phyloP scores from a whole-genome alignment of 2,797 vertebrate genomes.

The Parotocinclus haroldoi region DNA sequence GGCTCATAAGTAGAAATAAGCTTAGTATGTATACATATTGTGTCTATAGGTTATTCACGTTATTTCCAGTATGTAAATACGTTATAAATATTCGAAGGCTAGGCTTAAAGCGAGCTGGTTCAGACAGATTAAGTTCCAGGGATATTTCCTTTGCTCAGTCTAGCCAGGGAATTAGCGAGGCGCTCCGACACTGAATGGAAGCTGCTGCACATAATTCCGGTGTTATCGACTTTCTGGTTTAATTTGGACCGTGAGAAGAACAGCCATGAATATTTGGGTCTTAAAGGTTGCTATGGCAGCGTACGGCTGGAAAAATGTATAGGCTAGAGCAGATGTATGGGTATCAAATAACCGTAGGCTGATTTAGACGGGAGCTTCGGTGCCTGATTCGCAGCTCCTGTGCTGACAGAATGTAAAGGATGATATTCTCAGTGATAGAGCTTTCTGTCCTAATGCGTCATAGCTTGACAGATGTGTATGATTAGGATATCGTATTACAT shows the following conservation, averaged over 20 bases:
- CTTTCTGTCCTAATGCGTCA: too few relatives aligned
- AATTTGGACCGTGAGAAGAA: too few relatives aligned
- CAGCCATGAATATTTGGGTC: background rate
- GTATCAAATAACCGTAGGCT: conserved; percentile 5
- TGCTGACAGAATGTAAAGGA: background rate
- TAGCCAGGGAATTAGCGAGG: conserved; percentile 28
- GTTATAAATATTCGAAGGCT: background rate
- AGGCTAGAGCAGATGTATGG: background rate
- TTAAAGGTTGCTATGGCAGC: background rate
- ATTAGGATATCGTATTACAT: too few relatives aligned
- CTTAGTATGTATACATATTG: too few relatives aligned
- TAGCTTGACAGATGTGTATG: too few relatives aligned
- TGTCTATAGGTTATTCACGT: too few relatives aligned
- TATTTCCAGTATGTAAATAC: background rate
- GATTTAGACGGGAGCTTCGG: conserved; percentile 30
- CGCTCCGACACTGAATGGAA: background rate
- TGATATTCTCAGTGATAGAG: background rate
- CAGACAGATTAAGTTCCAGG: conserved; percentile 1
- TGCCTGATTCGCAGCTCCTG: conserved; percentile 18
- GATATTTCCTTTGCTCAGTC: conserved; percentile 14
- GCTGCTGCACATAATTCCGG: background rate
- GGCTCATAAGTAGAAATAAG: too few relatives aligned
- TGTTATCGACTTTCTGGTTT: background rate
- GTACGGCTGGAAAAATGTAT: background rate
- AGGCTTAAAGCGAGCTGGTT: background rate